Base-by-base conservation (phyloP, 1,140 invertebrate genomes). In the Caerostris darwini region DNA sequence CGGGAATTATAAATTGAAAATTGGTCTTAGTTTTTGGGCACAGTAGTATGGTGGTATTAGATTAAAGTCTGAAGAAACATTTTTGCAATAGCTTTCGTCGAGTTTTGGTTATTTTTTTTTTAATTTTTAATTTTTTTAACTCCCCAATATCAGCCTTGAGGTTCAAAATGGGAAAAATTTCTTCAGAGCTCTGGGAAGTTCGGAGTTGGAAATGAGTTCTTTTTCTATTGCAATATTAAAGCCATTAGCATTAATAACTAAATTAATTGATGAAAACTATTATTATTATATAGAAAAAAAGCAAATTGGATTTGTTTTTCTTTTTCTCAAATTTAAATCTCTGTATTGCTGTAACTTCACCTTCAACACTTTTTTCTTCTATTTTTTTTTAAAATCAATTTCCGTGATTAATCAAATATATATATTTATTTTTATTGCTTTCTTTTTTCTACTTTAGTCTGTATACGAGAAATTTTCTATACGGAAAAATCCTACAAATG, bases 371-470 rank as follows among this genome's bases (percentile, higher is more conserved):
- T 56, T 88, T 88, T 86, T 88, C 58, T 53, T 67, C 58, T 53
- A 19, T 88, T 88, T 88, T 88, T 88, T 88, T 64, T n/a, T n/a
- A n/a, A n/a, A 88, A 61, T 88, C 86, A 88, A 64, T 88, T 88
- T 88, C 53, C 86, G 14, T n/a, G 53, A 50, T 88, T 67, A 88
- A 88, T 88, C 59, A 88, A 88, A 19, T 8, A 88, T 88, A 88
- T n/a, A 64, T 88, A 67, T 53, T 7, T 54, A 1, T 54, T 19
- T 81, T 85, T 85, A 57, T 85, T 85, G 12, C 12, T 67, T 10
- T n/a, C 3, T 81, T 3, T 8, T 50, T 81, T 34, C 34, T 34
- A 2, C 34, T 34, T 34, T 34, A 34, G 34, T 5, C 58, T 14
- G 5, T 56, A 64, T 50, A 12, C 7, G 34, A 10, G 34, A 50